Evolutionary conservation across 1,140 invertebrate species (phyloP).

Genomic region (Papilio aristodemus): DNA sequence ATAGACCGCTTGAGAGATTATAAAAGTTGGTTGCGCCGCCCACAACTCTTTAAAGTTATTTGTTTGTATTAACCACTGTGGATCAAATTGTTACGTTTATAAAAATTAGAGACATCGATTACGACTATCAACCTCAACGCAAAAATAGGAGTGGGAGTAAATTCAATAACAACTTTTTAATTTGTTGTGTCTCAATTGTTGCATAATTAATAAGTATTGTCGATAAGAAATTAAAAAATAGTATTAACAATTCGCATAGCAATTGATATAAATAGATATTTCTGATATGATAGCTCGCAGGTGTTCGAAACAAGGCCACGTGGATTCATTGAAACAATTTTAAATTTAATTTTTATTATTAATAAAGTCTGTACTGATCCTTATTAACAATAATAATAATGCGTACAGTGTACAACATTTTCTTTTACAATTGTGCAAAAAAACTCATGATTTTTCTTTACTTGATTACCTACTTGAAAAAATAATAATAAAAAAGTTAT

Average conservation of each 20-base stretch:
- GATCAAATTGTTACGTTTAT: slow-evolving; percentile 26
- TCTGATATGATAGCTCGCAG: background rate
- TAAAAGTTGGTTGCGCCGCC: slow-evolving; percentile 82
- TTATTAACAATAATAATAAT: background rate
- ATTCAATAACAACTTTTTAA: too few relatives aligned
- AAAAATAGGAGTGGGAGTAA: too few relatives aligned
- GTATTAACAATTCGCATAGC: background rate
- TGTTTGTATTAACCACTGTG: slow-evolving; percentile 78
- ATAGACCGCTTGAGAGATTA: slow-evolving; percentile 81
- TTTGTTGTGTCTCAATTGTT: too few relatives aligned
- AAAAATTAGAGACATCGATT: too few relatives aligned
- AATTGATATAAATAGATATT: background rate
- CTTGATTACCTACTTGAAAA: too few relatives aligned
- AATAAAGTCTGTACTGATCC: background rate
- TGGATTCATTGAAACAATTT: background rate
- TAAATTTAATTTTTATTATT: background rate
- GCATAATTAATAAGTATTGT: too few relatives aligned
- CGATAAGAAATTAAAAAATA: background rate
- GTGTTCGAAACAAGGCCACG: background rate
- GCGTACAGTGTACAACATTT: background rate
- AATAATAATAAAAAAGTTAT: too few relatives aligned
- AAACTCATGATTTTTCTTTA: too few relatives aligned
- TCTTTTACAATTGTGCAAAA: too few relatives aligned
- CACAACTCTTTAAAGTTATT: slow-evolving; percentile 77
- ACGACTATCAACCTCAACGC: too few relatives aligned